phyloP scores from a whole-genome alignment of 2,797 vertebrate genomes.

The Hoplostethus atlanticus region DNA sequence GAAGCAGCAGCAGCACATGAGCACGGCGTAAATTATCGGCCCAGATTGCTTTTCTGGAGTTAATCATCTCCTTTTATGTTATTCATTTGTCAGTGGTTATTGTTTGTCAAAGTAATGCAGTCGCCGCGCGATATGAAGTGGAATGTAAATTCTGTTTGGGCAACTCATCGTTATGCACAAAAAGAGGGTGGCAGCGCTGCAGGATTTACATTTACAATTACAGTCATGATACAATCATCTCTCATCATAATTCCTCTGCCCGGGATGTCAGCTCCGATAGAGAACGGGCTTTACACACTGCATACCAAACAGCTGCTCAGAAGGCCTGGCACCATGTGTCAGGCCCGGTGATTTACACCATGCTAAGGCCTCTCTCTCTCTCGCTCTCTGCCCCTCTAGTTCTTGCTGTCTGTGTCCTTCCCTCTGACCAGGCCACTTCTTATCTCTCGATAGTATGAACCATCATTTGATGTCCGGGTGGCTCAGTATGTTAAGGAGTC shows the following conservation, averaged over 20 bases:
- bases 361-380: slow-evolving; percentile 20
- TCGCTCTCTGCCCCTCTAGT: slow-evolving; percentile 51
- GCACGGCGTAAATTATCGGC: slow-evolving; percentile 71
- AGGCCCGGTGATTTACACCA: slow-evolving; percentile 70
- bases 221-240: slow-evolving; percentile 82
- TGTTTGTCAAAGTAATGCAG: slow-evolving; percentile 82
- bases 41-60: slow-evolving; percentile 79
- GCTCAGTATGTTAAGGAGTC: too few relatives aligned
- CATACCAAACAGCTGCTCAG: slow-evolving; percentile 78
- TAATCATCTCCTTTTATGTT: slow-evolving; percentile 84
- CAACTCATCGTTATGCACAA: slow-evolving; percentile 71
- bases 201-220: slow-evolving; percentile 84
- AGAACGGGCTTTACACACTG: slow-evolving; percentile 61
- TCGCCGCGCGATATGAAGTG: slow-evolving; percentile 71
- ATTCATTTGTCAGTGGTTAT: slow-evolving; percentile 83
- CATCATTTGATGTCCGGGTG: too few relatives aligned
- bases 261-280: slow-evolving; percentile 69
- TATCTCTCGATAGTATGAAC: too few relatives aligned
- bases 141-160: slow-evolving; percentile 81
- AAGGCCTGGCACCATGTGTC: slow-evolving; percentile 61
- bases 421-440: not conserved
- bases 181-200: slow-evolving; percentile 62
- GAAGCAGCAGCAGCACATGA: slow-evolving; percentile 53
- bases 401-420: slow-evolving; percentile 36
- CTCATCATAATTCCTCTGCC: slow-evolving; percentile 81